These are phyloP conservation scores for Premnoplex brunnescens DNA, from an alignment of 2,797 vertebrate genomes.

Conservation along the genomic window DNA sequence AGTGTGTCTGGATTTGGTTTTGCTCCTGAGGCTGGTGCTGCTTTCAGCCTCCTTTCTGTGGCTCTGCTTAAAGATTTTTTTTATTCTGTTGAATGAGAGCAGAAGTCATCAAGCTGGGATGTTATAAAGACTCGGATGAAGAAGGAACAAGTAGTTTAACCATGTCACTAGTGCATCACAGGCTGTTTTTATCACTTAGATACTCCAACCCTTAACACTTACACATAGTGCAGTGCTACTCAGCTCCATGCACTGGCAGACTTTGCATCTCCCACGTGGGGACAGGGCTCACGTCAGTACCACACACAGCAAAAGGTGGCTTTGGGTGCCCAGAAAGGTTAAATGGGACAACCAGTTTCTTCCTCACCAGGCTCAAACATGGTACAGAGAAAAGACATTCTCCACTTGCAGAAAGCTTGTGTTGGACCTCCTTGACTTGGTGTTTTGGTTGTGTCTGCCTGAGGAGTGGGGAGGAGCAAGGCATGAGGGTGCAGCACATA, in stretches of 20 bases:
- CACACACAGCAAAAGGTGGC: not conserved
- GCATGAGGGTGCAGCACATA: not conserved
- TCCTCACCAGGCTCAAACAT: not conserved
- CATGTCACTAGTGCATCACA: not conserved
- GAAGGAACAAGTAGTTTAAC: not conserved
- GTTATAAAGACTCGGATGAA: not conserved
- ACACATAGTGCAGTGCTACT: not conserved
- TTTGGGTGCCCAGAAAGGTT: not conserved
- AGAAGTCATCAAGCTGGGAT: not conserved
- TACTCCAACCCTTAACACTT: not conserved
- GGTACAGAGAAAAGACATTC: not conserved
- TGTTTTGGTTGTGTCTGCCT: not conserved
- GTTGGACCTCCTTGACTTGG: not conserved
- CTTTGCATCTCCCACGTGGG: fast-evolving
- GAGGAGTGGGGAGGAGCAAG: not conserved
- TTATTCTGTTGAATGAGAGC: not conserved
- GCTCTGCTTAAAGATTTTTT: not conserved
- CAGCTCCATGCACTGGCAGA: not conserved
- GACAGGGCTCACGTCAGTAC: not conserved
- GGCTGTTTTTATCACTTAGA: not conserved
- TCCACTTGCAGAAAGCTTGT: not conserved
- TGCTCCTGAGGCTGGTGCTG: not conserved
- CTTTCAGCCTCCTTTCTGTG: not conserved
- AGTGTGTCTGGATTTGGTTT: not conserved
- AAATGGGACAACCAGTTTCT: not conserved